A percentile compares a stretch with the other conserved stretches of the same genome.
Conservation (phyloP, 2,888 invertebrate species). For the Stratiomys singularior region DNA sequence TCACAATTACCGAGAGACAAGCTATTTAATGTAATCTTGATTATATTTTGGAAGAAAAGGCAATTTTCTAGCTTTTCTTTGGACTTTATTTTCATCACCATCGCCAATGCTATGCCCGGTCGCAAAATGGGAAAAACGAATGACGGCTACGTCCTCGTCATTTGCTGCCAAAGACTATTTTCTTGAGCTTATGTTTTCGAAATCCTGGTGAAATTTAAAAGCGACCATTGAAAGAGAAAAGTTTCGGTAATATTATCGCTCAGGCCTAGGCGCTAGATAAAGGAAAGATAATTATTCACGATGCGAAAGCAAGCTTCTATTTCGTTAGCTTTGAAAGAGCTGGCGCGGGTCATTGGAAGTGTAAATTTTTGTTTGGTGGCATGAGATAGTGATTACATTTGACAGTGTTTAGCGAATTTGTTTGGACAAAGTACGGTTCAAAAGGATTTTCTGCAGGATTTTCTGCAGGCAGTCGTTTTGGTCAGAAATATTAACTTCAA, state of each 20-base stretch:
- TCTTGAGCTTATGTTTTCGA: slow-evolving; percentile 24
- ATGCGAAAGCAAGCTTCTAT: not conserved
- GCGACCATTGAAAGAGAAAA: not conserved
- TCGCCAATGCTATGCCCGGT: too few relatives aligned
- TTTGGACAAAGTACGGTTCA: not conserved
- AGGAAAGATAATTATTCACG: slow-evolving; percentile 35
- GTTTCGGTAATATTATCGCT: slow-evolving; percentile 1
- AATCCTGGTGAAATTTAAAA: slow-evolving; percentile 9
- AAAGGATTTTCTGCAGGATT: too few relatives aligned
- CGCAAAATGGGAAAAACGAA: too few relatives aligned
- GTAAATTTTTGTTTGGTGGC: not conserved
- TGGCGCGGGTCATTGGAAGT: not conserved
- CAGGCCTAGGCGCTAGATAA: not conserved
- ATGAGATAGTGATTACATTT: not conserved
- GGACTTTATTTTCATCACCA: slow-evolving; percentile 5
- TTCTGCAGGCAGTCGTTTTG: too few relatives aligned
- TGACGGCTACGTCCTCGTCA: not conserved
- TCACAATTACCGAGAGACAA: slow-evolving; percentile 52
- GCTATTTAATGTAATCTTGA: slow-evolving; percentile 52
- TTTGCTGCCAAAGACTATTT: slow-evolving; percentile 21
- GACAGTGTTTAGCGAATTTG: not conserved
- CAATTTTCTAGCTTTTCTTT: slow-evolving; percentile 51
- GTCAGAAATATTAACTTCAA: too few relatives aligned
- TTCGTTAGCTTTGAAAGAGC: not conserved
- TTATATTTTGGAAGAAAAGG: slow-evolving; percentile 48